Conservation (phyloP, 2,888 invertebrate genomes). For the Eristalis tenax region DNA sequence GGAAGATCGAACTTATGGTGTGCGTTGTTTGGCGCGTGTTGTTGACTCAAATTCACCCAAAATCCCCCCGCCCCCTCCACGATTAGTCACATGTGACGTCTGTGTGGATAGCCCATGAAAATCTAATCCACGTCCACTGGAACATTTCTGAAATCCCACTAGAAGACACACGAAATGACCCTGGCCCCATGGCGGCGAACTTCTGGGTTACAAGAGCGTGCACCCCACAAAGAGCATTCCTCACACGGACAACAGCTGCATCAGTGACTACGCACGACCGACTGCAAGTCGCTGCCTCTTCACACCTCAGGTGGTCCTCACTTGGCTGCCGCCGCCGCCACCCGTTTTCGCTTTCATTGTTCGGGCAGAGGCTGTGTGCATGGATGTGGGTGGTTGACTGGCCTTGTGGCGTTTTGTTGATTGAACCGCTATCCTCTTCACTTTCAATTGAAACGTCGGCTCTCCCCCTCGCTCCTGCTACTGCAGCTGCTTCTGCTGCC, state of each 20-base stretch:
- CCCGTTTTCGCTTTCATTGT: slow-evolving; percentile 28
- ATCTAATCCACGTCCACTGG: too few relatives aligned
- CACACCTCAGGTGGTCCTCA: slow-evolving; percentile 51
- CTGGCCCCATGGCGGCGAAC: slow-evolving; percentile 51
- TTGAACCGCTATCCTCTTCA: slow-evolving; percentile 25
- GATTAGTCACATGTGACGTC: too few relatives aligned
- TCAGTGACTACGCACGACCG: neutral
- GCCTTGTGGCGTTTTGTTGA: slow-evolving; percentile 26
- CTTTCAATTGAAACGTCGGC: slow-evolving; percentile 39
- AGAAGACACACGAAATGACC: slow-evolving; percentile 31
- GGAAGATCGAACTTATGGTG: too few relatives aligned
- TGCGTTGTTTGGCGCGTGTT: too few relatives aligned
- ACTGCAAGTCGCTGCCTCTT: neutral
- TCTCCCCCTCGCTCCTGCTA: neutral
- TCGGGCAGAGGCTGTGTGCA: neutral
- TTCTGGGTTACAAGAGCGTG: slow-evolving; percentile 53
- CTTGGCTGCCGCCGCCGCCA: neutral
- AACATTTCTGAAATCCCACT: neutral
- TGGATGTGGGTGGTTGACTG: slow-evolving; percentile 9
- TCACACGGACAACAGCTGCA: slow-evolving; percentile 1
- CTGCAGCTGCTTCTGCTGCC: slow-evolving; percentile 28
- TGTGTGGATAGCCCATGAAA: too few relatives aligned
- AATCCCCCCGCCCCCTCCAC: too few relatives aligned
- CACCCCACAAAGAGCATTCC: slow-evolving; percentile 44
- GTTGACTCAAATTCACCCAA: too few relatives aligned